These are phyloP conservation scores for Siphonodentalium dalli DNA, from an alignment of 2,888 invertebrate species.

Conservation along the genomic window DNA sequence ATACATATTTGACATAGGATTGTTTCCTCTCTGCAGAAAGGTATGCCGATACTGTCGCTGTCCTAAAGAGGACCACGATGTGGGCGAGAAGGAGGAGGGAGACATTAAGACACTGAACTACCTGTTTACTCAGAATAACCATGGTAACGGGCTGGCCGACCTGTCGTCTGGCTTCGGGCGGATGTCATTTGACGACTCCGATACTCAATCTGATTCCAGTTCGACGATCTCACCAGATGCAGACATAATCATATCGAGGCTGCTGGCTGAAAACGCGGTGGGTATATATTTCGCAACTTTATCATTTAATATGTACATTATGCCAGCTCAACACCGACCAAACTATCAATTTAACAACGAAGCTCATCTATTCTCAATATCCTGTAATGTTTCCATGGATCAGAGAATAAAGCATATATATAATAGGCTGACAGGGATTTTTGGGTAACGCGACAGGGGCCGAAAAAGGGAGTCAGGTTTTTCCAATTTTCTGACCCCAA, in stretches of 20 bases:
- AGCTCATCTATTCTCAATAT: no score
- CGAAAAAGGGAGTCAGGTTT: no score
- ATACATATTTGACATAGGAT: neutral
- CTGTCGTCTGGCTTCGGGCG: constrained; percentile 38
- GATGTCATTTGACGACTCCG: constrained; percentile 44
- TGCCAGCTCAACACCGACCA: no score
- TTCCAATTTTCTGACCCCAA: no score
- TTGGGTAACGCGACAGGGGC: no score
- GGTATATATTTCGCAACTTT: constrained; percentile 22
- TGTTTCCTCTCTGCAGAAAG: constrained; percentile 35
- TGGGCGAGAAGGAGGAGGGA: constrained; percentile 40
- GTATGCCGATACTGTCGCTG: constrained; percentile 54
- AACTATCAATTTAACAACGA: no score
- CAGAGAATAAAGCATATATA: no score
- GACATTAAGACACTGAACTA: constrained; percentile 40
- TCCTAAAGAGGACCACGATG: constrained; percentile 51
- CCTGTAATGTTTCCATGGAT: no score
- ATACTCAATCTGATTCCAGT: constrained; percentile 41
- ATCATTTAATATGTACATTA: no score
- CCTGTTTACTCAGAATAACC: constrained; percentile 36
- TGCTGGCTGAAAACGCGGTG: constrained; percentile 52
- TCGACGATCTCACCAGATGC: constrained; percentile 45
- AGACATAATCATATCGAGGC: constrained; percentile 47
- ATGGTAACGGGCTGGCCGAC: constrained; percentile 25
- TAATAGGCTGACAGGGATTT: no score